phyloP scores from a whole-genome alignment of 1,140 invertebrate species.

The Rhopalosiphum padi region DNA sequence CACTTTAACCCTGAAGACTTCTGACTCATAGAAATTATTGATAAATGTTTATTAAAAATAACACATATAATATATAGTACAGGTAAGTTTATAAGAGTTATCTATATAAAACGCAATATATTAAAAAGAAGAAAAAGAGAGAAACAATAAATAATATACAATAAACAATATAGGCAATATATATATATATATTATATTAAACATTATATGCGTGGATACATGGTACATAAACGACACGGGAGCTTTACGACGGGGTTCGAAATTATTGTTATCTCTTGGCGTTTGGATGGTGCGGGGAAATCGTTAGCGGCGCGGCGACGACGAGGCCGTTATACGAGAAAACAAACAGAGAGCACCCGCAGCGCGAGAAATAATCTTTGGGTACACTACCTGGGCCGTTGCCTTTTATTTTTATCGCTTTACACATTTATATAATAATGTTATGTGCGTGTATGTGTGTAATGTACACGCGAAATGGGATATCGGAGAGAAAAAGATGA shows the following conservation, averaged over 20 bases:
- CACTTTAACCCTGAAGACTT: background rate
- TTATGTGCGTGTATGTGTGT: background rate
- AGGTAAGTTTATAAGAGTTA: background rate
- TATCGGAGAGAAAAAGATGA: background rate
- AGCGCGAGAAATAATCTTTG: constrained; percentile 28
- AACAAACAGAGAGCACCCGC: background rate
- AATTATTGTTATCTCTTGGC: constrained; percentile 26
- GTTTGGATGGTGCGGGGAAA: background rate
- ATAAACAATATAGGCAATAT: background rate
- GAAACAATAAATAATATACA: background rate
- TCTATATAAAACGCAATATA: background rate
- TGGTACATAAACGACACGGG: background rate
- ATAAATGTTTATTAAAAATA: background rate
- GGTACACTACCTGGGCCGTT: background rate
- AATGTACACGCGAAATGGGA: background rate
- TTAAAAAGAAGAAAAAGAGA: background rate
- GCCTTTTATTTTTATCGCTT: constrained; percentile 31
- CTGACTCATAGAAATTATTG: background rate
- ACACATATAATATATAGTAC: background rate
- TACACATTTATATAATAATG: constrained; percentile 19
- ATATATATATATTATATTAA: background rate
- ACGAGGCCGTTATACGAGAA: background rate
- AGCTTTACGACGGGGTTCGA: background rate
- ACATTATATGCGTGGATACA: background rate
- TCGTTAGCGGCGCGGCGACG: constrained; percentile 1